Percentiles rank a stretch among this genome's conserved stretches.
Conservation (phyloP, 2,888 invertebrate species). For the Smittia sp. region DNA sequence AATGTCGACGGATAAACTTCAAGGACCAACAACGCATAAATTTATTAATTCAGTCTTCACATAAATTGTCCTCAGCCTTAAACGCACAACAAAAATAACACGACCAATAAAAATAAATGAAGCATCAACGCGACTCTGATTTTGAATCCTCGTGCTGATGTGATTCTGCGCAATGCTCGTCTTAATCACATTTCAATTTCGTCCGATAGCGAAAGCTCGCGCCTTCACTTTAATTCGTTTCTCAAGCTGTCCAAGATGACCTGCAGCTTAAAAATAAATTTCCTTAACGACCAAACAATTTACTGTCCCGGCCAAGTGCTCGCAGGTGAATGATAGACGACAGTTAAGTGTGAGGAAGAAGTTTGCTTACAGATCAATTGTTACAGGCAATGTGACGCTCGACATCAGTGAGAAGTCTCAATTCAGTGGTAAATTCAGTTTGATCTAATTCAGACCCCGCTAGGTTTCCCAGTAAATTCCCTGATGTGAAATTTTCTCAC, state of each 20-base stretch:
- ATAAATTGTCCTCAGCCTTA: no score
- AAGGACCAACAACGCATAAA: no score
- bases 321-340: background rate
- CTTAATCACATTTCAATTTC: no score
- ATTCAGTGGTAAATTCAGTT: slow-evolving; percentile 10
- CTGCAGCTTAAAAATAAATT: slow-evolving; percentile 18
- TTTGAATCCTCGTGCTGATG: no score
- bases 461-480: background rate
- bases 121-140: no score
- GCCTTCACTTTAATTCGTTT: background rate
- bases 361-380: background rate
- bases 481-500: background rate
- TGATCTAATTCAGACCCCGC: background rate
- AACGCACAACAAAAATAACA: no score
- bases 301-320: slow-evolving; percentile 3
- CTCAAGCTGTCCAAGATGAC: background rate
- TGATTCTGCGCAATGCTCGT: no score
- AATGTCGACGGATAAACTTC: no score
- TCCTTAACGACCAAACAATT: slow-evolving; percentile 23
- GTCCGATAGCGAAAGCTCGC: no score
- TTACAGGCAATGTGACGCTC: slow-evolving; percentile 2
- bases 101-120: no score
- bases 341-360: background rate
- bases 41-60: no score
- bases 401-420: slow-evolving; percentile 21